phyloP scores from a whole-genome alignment of 2,888 invertebrate species.

The Polyommatus icarus region DNA sequence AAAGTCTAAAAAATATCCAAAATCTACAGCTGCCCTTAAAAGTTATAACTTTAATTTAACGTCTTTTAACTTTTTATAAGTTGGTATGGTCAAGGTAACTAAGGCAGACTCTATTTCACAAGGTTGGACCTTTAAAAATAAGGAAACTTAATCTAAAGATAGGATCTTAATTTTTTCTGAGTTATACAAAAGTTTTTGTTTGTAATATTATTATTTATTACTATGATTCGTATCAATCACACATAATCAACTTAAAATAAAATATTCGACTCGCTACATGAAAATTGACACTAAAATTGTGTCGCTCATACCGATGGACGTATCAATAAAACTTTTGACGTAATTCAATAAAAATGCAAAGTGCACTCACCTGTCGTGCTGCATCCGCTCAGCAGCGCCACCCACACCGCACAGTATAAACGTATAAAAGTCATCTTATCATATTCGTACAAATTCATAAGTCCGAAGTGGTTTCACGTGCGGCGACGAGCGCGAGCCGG shows the following conservation, averaged over 20 bases:
- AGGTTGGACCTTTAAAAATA: background rate
- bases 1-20: too few species aligned
- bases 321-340: constrained; percentile 55
- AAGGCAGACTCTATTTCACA: too few species aligned
- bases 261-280: background rate
- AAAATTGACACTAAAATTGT: constrained; percentile 1
- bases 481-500: constrained; percentile 53
- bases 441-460: constrained; percentile 53
- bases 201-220: background rate
- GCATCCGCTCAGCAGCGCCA: constrained; percentile 67
- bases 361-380: constrained; percentile 73
- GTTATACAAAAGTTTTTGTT: background rate
- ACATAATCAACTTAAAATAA: background rate
- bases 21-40: too few species aligned
- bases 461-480: constrained; percentile 58
- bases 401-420: constrained; percentile 75
- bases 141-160: background rate
- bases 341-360: constrained; percentile 71
- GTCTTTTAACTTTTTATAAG: too few species aligned
- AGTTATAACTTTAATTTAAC: too few species aligned
- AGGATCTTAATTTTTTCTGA: background rate
- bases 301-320: constrained; percentile 33
- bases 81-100: too few species aligned
- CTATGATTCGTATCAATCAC: background rate
- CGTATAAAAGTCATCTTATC: constrained; percentile 77